Evolutionary conservation across 2,888 invertebrate species (phyloP), one percentile per base, ranked within the genome.

Genomic region (Ectropis crepuscularia): DNA sequence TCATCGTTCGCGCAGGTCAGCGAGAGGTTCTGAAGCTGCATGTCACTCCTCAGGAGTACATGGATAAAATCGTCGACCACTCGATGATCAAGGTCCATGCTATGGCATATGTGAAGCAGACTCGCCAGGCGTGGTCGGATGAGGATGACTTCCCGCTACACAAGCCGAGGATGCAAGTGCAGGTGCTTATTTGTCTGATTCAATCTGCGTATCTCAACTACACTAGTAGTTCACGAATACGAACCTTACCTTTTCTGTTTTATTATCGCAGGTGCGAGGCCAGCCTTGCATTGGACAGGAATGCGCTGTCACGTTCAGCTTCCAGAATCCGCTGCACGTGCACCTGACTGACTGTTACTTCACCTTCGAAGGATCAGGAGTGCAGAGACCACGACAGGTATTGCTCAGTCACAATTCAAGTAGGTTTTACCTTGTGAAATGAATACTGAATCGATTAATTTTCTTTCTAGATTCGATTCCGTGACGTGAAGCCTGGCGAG

Each of bases 61-160:
- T 95, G 88, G 94, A 94, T 65, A 95, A 95, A 78, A 79, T 96
- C 70, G 95, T 95, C 0, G 96, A 96, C 76, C 95, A 96, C 74
- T 92, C 94, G 55, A 93, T 95, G 88, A 92, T 96, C 61, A 96
- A 96, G 87, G 94, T 96, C 64, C 95, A 95, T 73, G 95, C 95
- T n/a, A 94, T 95, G 87, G 95, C 95, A 5, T 94, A 94, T 68
- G 96, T 96, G 1, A 93, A 94, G 73, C 96, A 96, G 80, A 96
- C 96, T 0, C 94, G 94, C 49, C 96, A 96, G 81, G 94, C 95
- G 2, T 96, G 95, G 95, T 95, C 95, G 53, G 95, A 95, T 73
- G 95, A 96, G 77, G 96, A 96, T 71, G 96, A 96, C 77, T 95
- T 96, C 86, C 93, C 94, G 16, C 89, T 96, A 53, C 93, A 94